Evolutionary conservation across 2,113 vertebrate species (phyloP), one percentile per base, ranked within the genome.

Genomic region (Azemiops feae): DNA sequence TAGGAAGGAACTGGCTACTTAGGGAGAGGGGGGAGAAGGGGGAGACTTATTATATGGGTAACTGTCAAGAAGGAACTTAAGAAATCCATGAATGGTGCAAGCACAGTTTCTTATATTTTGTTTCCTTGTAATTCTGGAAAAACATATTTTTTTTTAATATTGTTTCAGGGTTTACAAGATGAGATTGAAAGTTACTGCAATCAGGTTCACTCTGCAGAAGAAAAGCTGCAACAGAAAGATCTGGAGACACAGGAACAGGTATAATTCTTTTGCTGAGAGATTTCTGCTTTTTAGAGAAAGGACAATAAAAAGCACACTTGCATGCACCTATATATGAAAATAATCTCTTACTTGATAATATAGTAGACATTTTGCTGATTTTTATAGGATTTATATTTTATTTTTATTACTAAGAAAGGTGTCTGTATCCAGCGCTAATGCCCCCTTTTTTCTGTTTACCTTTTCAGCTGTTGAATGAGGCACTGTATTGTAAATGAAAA

Each of bases 161-260:
- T 8, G 52, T 97, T 97, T 20, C 98, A 99, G 99, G 97, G 95
- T 95, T 95, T 99, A 92, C 98, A 98, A 96, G 97, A 98, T 2
- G 98, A 99, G 95, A 93, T 98, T 93, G 98, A 99, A 95, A 96
- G 94, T 93, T 98, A 97, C 16, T 97, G 97, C 60, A 97, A 53
- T 89, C 98, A 98, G 95, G 58, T 97, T 1, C 97, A 96, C 2
- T 89, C 95, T 34, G 94, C 96, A 0, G 98, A 99, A 96, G 99
- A 98, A 95, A 98, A 97, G 94, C 95, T 99, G 39, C 98, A 99
- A 1, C 97, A 93, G 94, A 98, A 96, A 96, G 98, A 99, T 93
- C 96, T 99, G 89, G 98, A 98, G 95, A 95, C 95, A 0, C 98
- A 98, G 18, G 98, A 99, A 89, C 98, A 99, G 99, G 99, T 99